Base-by-base conservation (phyloP, 1,140 invertebrate genomes). In the Doryteuthis pealeii region DNA sequence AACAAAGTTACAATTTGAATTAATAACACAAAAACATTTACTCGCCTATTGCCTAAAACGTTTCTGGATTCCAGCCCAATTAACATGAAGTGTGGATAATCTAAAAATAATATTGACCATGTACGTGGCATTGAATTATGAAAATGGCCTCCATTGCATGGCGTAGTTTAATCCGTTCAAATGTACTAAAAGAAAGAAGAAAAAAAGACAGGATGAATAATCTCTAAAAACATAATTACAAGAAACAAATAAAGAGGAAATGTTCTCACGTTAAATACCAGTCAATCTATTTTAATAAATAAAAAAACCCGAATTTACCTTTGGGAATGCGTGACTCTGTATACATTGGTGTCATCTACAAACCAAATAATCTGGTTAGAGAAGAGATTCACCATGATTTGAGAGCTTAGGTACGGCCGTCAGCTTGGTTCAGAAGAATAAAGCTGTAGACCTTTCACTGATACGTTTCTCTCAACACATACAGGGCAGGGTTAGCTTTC, bases 331-430 rank as follows among this genome's bases (percentile, higher is more conserved):
- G 98, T 99, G 6, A 99, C 98, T 81, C 98, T 91, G 88, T 99
- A 99, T 31, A 99, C 98, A 88, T 99, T 99, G 0, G 97, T 99
- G 84, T 99, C 97, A 86, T 99, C 97, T 0, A 99, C 97, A 89
- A 99, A 99, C 98, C 98, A 99, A 88, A 99, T 99, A 80, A 99
- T 99, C 88, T 99, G 98, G 90, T 99, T 99, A 0, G 96, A 98
- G 89, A 99, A 99, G 1, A 99, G 90, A n/a, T 87, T 99, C 98
- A 77, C 98, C 97, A 82, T 99, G 89, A 99, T 99, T 89, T 99
- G 98, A 66, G 96, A 99, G 26, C 96, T 98, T 1, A 99, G 90
- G 84, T 99, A 99, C 0, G 98, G 98, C 86, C n/a, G n/a, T 99
- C 98, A 30, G 98, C n/a, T 99, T 0, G 98, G 98, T 87, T 99